Percentiles rank a stretch among this genome's conserved stretches.
Conservation (phyloP, 2,797 vertebrate species). For the Chaenodraco wilsoni region DNA sequence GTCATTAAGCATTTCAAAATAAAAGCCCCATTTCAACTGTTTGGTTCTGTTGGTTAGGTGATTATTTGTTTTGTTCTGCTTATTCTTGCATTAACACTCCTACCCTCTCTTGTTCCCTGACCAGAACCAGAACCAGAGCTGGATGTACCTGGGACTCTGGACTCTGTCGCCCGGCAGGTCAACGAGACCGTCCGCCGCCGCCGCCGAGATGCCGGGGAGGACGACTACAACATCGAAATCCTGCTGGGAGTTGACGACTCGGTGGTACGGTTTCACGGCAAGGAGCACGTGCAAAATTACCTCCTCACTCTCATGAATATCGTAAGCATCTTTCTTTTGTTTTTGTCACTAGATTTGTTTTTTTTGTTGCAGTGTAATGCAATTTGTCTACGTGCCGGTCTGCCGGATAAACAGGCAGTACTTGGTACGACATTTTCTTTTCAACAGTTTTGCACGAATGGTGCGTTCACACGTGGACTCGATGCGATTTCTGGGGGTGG, state of each 20-base stretch:
- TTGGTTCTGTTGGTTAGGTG: background rate
- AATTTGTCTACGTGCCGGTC: background rate
- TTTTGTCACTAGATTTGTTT: background rate
- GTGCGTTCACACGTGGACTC: too few relatives aligned
- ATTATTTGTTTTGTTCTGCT: background rate
- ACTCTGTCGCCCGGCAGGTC: constrained; percentile 83
- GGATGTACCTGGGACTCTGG: constrained; percentile 74
- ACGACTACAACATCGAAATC: constrained; percentile 96
- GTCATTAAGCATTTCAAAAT: background rate
- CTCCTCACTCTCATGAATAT: constrained; percentile 99
- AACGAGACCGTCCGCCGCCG: constrained; percentile 85
- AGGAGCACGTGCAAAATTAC: constrained; percentile 98
- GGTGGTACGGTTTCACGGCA: constrained; percentile 96
- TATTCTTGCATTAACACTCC: background rate
- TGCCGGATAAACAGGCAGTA: background rate
- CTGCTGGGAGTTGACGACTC: constrained; percentile 97
- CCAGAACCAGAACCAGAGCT: constrained; percentile 80
- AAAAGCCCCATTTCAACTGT: background rate
- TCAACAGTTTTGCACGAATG: background rate
- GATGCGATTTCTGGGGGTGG: too few relatives aligned
- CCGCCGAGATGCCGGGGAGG: constrained; percentile 85
- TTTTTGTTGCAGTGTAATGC: background rate
- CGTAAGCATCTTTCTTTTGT: constrained; percentile 82
- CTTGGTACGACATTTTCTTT: background rate
- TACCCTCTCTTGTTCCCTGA: background rate